Evolutionary conservation across 2,888 invertebrate genomes (phyloP), one percentile per base, ranked within the genome.

Genomic region (Drosophila buzzatii): DNA sequence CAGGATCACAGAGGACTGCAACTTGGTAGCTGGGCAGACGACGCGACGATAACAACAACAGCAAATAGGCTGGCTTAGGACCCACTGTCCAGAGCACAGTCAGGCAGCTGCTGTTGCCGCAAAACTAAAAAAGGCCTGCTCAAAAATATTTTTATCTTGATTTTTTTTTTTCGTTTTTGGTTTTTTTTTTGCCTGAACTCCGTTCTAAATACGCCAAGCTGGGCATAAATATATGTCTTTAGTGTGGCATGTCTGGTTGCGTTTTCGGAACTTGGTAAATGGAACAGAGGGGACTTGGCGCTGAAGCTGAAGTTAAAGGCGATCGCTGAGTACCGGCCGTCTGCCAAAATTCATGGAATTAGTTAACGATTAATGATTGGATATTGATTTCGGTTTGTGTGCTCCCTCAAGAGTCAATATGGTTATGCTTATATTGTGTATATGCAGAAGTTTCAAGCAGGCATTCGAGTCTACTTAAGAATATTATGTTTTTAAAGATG

Each of bases 361-460:
- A 82, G 89, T 87, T 89, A 89, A 88, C 89, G 89, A 88, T 87
- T 89, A 87, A 87, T 89, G 86, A 88, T 87, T 89, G 85, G 82
- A 89, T 87, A 86, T 87, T 86, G 89, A 86, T 82, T 87, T 86
- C 73, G 81, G 18, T 57, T 65, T 68, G 58, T 56, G 31, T 45
- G 63, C 49, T 42, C 59, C 41, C 52, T 23, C 52, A 37, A 55
- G 47, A 55, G 31, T 57, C 52, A 33, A 62, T 52, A 47, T 49
- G 53, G 53, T 23, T 53, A 39, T 53, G 35, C 37, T 49, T 20
- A 9, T 37, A 51, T 12, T 12, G 14, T 8, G n/a, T 18, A 35
- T 20, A 42, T 39, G 23, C 23, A 31, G 9, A 31, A 31, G n/a
- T 33, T 33, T n/a, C 12, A 51, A 18, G 18, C 33, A 18, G 12